Evolutionary conservation across 92 coral and sea anemone species (phyloP), one percentile per base, ranked within the genome.

Genomic region (Pocillopora grandis): DNA sequence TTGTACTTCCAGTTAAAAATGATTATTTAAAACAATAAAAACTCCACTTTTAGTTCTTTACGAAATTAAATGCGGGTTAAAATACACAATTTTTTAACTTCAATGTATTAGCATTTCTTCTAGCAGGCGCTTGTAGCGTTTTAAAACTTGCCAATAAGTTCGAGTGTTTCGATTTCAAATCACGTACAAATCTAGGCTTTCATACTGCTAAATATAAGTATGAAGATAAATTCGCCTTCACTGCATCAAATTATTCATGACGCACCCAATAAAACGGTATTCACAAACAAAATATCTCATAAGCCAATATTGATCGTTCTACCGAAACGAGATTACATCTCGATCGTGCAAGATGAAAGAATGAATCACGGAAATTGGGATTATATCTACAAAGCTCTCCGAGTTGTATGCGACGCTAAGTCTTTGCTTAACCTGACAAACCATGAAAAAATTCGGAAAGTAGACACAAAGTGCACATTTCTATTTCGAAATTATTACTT

Each of bases 241-340:
- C 62, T 80, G 36, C 69, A 58, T n/a, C 71, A 59, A 71, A 71
- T 81, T 17, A 67, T 80, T 67, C 1, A 58, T 58, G 56, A 27
- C 33, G 62, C 17, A 27, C 58, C 60, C 57, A 79, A 15, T 27
- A n/a, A 59, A 71, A n/a, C 14, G 18, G 42, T 16, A 70, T 35
- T 11, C 36, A 70, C 55, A 49, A 70, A 16, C 20, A 17, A 12
- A 70, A 70, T 36, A 16, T 70, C 18, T 16, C 12, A 70, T 70
- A 55, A 70, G 57, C 75, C 57, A 17, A 70, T 70, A 70, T 70
- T 33, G 9, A 23, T 36, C 0, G 8, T 49, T 20, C 42, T 42
- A 7, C 4, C 52, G 5, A 42, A 42, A 42, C 52, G 52, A 42
- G 52, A 42, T 42, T 42, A 42, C 5, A 42, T 3, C 52, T 42